Conservation (phyloP, 1,140 invertebrate genomes). For the Heterodera carotae region DNA sequence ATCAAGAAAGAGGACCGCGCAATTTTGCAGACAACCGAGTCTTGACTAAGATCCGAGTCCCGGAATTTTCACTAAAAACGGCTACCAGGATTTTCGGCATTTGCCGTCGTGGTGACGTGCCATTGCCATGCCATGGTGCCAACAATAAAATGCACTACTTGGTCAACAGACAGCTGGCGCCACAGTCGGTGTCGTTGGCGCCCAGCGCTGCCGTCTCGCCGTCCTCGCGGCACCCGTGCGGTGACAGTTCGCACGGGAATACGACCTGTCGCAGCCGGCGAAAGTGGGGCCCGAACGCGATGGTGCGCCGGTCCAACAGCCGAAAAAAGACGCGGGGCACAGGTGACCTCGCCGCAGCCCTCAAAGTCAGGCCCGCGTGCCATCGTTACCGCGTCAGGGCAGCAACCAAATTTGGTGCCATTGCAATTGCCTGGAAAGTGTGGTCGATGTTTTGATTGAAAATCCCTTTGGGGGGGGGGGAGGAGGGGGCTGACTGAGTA, state of each 20-base stretch:
- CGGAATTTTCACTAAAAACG: too few species aligned
- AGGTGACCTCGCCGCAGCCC: constrained; percentile 78
- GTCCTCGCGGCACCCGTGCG: constrained; percentile 81
- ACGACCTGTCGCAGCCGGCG: constrained; percentile 61
- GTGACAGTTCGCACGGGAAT: constrained; percentile 66
- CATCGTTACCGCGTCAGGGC: constrained; percentile 82
- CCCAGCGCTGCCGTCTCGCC: constrained; percentile 77
- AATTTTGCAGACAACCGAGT: too few species aligned
- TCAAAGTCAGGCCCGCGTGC: constrained; percentile 75
- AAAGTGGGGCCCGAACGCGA: constrained; percentile 64
- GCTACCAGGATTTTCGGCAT: too few species aligned
- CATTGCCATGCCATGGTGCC: too few species aligned
- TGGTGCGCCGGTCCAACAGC: constrained; percentile 64
- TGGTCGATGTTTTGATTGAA: too few species aligned
- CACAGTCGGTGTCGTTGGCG: constrained; percentile 68
- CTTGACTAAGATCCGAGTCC: too few species aligned
- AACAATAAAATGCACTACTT: too few species aligned
- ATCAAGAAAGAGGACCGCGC: too few species aligned
- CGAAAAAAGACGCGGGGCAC: constrained; percentile 75
- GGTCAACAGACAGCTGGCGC: constrained; percentile 61
- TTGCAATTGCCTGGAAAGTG: constrained; percentile 55
- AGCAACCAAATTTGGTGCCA: constrained; percentile 74
- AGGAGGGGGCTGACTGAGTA: too few species aligned
- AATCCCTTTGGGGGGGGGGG: too few species aligned
- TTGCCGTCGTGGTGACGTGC: too few species aligned